These are phyloP conservation scores for Triplophysa tibetana DNA, from an alignment of 2,113 vertebrate species.

Conservation along the genomic window DNA sequence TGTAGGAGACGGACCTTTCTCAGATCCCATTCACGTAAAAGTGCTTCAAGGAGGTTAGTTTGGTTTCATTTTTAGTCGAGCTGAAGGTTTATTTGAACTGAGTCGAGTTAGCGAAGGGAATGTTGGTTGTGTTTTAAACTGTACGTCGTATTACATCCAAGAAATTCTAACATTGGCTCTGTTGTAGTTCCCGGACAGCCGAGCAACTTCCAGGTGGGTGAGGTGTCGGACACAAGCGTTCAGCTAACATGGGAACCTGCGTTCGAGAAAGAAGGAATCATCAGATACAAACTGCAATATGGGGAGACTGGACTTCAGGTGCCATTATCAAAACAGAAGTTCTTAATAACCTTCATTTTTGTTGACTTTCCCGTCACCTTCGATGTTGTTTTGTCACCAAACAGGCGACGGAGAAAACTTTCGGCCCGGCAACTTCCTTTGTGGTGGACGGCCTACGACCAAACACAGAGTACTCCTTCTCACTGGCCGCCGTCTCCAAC, in stretches of 20 bases:
- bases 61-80: background rate
- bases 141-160: background rate
- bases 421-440: conserved; percentile 82
- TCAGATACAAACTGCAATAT: conserved; percentile 90
- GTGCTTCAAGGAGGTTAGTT: conserved; percentile 91
- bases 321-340: conserved; percentile 46
- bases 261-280: conserved; percentile 86
- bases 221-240: conserved; percentile 90
- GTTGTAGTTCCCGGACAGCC: conserved; percentile 91
- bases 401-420: conserved; percentile 83
- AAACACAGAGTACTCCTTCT: conserved; percentile 93
- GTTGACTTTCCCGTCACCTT: background rate
- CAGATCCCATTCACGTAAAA: conserved; percentile 95
- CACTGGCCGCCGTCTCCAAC: conserved; percentile 89
- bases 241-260: conserved; percentile 90
- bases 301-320: conserved; percentile 83
- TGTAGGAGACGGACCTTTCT: conserved; percentile 94
- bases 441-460: conserved; percentile 89
- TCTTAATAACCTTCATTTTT: background rate
- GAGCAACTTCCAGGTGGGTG: conserved; percentile 90
- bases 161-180: conserved; percentile 33
- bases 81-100: background rate
- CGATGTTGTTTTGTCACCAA: conserved; percentile 13
- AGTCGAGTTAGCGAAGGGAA: background rate
- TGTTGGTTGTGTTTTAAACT: background rate